These are phyloP conservation scores for Betta splendens DNA, from an alignment of 2,797 vertebrate genomes.

Conservation along the genomic window DNA sequence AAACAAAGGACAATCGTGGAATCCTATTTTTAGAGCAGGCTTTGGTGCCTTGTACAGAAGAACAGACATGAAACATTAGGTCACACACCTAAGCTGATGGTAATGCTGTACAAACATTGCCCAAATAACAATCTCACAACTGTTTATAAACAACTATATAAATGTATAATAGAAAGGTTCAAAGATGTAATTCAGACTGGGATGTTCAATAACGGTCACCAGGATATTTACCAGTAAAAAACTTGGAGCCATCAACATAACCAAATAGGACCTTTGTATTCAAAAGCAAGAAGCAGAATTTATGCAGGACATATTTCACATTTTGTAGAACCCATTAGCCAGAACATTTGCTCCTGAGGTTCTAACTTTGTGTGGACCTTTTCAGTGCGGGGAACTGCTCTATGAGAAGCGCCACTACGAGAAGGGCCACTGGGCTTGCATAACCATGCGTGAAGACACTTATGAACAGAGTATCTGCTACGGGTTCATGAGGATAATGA, in stretches of 20 bases:
- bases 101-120: background rate
- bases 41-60: slow-evolving; percentile 15
- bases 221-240: background rate
- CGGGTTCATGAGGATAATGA: slow-evolving; percentile 94
- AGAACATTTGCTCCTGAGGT: background rate
- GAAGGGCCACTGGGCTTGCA: slow-evolving; percentile 90
- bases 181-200: background rate
- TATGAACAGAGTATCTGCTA: slow-evolving; percentile 93
- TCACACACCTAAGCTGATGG: background rate
- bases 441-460: slow-evolving; percentile 84
- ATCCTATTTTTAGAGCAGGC: slow-evolving; percentile 50
- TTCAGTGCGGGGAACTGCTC: slow-evolving; percentile 84
- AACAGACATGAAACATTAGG: background rate
- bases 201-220: background rate
- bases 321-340: background rate
- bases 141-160: background rate
- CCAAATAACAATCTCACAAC: background rate
- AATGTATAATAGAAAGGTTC: background rate
- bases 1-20: slow-evolving; percentile 48
- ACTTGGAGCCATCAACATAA: background rate
- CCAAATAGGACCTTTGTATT: background rate
- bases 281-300: background rate
- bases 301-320: background rate
- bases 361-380: slow-evolving; percentile 7
- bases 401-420: slow-evolving; percentile 89